Base-by-base conservation (phyloP, 2,797 vertebrate genomes). In the Cuculus canorus region DNA sequence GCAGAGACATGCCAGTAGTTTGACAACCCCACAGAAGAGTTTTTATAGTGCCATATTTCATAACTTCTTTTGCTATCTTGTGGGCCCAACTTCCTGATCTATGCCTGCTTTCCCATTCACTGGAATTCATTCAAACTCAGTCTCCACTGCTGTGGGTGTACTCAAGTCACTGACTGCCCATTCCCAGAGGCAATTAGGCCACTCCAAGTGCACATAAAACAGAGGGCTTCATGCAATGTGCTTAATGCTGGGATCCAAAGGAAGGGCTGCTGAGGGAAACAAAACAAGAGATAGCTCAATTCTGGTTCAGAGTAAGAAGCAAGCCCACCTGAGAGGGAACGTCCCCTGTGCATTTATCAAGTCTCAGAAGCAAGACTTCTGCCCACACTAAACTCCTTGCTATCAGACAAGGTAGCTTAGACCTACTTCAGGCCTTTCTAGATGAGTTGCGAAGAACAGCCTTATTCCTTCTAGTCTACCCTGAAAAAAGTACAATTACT, bases 41-140 rank as follows among this genome's bases (percentile, higher is more conserved):
- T 87, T 92, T 92, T 77, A 71, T 35, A 73, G 71, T 48, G 68
- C 21, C 9, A 1, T 60, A 85, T 75, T 86, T 94, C 68, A 52
- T 60, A 83, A 73, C 22, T 81, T 47, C n/a, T 68, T 77, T 68
- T 13, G 1, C 39, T 81, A 13, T 22, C 37, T 72, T 59, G n/a
- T 71, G 43, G 37, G 28, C 21, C 33, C 17, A 65, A 1, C 28
- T 75, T 89, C 65, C 53, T 71, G 47, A 89, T 72, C 75, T 63
- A 2, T 9, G 24, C 50, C 50, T 68, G 23, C 50, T 59, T 79
- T 60, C 32, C 25, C 32, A 17, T 75, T 75, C 48, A 48, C 17
- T 50, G 57, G 12, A 54, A 24, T 35, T 66, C 64, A 53, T 54
- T 75, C 43, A 85, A 85, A 30, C 25, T 60, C 50, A 10, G 32